Percentiles rank a stretch among this genome's conserved stretches.
phyloP scores from a whole-genome alignment of 2,113 vertebrate species.

The Oxyura jamaicensis region DNA sequence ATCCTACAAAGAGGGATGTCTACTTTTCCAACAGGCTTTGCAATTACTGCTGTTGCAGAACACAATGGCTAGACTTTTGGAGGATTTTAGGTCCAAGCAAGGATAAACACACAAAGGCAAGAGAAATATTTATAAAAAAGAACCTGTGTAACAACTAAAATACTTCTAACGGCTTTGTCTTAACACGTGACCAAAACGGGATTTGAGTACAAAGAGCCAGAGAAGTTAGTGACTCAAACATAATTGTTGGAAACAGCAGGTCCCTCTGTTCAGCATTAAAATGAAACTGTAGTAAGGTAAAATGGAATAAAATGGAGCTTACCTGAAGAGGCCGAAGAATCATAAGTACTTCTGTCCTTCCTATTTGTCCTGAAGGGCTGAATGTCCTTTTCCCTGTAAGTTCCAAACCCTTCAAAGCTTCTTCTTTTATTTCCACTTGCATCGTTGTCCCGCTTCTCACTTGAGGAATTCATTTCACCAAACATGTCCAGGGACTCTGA shows the following conservation, averaged over 20 bases:
- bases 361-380: slow-evolving; percentile 87
- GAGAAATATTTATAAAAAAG: not conserved
- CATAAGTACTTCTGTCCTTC: slow-evolving; percentile 83
- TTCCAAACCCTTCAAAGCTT: slow-evolving; percentile 89
- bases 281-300: not conserved
- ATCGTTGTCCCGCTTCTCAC: slow-evolving; percentile 84
- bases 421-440: slow-evolving; percentile 84
- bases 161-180: not conserved
- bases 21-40: not conserved
- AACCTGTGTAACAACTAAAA: not conserved
- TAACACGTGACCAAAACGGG: not conserved
- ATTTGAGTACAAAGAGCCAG: not conserved
- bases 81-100: not conserved
- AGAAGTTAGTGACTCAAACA: not conserved
- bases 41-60: not conserved
- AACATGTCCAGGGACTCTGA: slow-evolving; percentile 85
- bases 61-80: not conserved
- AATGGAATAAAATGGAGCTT: slow-evolving; percentile 48
- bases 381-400: slow-evolving; percentile 90
- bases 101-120: not conserved
- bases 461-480: slow-evolving; percentile 81
- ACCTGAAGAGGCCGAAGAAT: slow-evolving; percentile 87
- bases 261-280: not conserved
- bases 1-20: not conserved
- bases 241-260: not conserved